These are phyloP conservation scores for Vultur gryphus DNA, from an alignment of 2,797 vertebrate genomes.

Conservation along the genomic window DNA sequence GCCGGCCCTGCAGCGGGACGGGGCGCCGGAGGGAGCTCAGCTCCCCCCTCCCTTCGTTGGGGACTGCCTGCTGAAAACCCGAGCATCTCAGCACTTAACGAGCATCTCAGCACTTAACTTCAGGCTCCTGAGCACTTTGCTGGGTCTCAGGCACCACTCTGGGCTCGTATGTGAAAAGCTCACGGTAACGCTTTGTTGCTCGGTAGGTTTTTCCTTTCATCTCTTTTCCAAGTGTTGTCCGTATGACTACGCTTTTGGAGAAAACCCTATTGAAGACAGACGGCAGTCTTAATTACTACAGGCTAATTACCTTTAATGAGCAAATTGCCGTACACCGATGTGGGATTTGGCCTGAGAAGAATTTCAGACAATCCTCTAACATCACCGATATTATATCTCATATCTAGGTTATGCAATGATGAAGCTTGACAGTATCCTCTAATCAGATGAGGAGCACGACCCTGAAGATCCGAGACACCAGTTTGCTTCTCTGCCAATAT, in stretches of 20 bases:
- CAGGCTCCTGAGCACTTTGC: neutral
- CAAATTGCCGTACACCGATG: neutral
- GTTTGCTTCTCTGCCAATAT: neutral
- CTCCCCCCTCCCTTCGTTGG: neutral
- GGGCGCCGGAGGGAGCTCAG: rapidly evolving
- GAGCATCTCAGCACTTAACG: neutral
- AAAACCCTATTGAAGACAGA: neutral
- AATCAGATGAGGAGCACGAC: neutral
- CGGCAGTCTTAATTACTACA: neutral
- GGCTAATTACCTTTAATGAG: slow-evolving; percentile 12
- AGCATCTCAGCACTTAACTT: neutral
- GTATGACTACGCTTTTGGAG: neutral
- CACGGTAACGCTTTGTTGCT: neutral
- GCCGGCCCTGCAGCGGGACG: rapidly evolving
- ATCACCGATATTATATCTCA: neutral
- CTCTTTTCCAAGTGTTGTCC: neutral
- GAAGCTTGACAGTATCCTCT: neutral
- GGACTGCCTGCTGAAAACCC: neutral
- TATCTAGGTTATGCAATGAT: neutral
- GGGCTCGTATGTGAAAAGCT: neutral
- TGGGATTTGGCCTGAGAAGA: slow-evolving; percentile 6
- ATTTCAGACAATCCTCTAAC: neutral
- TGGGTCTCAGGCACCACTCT: neutral
- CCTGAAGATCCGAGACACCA: neutral
- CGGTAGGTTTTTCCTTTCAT: neutral